Evolutionary conservation across 1,140 invertebrate species (phyloP), one percentile per base, ranked within the genome.

Genomic region (Aradophagus sp.): DNA sequence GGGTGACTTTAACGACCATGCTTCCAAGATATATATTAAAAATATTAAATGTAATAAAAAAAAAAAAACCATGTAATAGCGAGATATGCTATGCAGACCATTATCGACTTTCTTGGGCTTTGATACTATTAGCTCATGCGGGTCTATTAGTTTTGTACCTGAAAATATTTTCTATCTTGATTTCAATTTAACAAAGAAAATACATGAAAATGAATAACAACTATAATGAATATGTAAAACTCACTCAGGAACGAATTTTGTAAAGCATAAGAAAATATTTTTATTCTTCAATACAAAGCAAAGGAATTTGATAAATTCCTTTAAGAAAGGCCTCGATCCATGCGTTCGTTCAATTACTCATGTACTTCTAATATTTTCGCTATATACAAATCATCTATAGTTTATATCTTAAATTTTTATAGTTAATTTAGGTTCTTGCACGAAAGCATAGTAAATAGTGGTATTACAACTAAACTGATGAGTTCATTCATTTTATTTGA

Each of bases 91-190:
- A 68, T 38, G 31, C 32, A 67, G 32, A 52, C n/a, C 17, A 1
- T 47, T 48, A 44, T 68, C 32, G 32, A 67, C 47, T 67, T 63
- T 48, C 38, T 73, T 66, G 68, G 73, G 62, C 58, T 73, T 69
- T 53, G 62, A 53, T 52, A 56, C 15, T 56, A 73, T 62, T 53
- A 77, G 61, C 66, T 75, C 50, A 47, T 39, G 45, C 53, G 55
- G 75, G 58, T 73, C 67, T 77, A 74, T 71, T 78, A 75, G 75
- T 75, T 80, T 80, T 77, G 69, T 83, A 81, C 79, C 77, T 78
- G 76, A 82, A 74, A 75, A 75, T 52, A 29, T 77, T 44, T 73
- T 79, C 45, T 66, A 76, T 76, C 34, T 79, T 59, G 74, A 80
- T 79, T 76, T 80, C 36, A 52, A 39, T 59, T 52, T 7, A 48